Evolutionary conservation across 2,113 vertebrate species (phyloP).

Genomic region (Datnioides undecimradiatus): DNA sequence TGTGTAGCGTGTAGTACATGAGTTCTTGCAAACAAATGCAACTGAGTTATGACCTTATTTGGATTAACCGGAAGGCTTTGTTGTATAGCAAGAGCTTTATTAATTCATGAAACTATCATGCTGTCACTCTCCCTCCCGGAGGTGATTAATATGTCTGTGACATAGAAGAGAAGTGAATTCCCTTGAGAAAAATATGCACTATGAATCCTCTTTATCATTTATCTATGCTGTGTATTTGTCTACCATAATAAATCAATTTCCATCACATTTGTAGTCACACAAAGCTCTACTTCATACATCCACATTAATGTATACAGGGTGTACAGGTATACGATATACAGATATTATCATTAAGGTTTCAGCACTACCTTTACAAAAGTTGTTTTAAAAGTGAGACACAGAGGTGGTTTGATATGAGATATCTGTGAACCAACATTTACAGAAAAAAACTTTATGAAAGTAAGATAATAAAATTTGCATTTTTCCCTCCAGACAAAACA

Average conservation of each 20-base stretch:
- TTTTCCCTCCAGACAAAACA: constrained; percentile 15
- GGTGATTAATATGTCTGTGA: constrained; percentile 76
- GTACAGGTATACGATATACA: neutral
- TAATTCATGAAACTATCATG: constrained; percentile 75
- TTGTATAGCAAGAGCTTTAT: constrained; percentile 73
- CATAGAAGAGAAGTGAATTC: constrained; percentile 63
- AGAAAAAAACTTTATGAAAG: neutral
- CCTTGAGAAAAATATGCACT: constrained; percentile 53
- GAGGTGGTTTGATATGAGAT: neutral
- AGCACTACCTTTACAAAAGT: neutral
- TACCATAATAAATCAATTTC: constrained; percentile 62
- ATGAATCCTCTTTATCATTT: constrained; percentile 67
- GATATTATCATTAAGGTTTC: neutral
- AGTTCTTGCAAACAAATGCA: constrained; percentile 67
- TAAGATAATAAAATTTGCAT: neutral
- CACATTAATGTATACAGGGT: constrained; percentile 15
- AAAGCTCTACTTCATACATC: constrained; percentile 30
- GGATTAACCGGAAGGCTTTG: constrained; percentile 76
- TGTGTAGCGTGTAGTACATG: constrained; percentile 6
- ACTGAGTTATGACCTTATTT: constrained; percentile 76
- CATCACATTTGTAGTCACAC: constrained; percentile 43
- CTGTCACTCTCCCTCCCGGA: constrained; percentile 68
- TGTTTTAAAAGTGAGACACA: neutral
- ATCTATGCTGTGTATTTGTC: constrained; percentile 63
- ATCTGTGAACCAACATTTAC: neutral